Evolutionary conservation across 2,797 vertebrate genomes (phyloP), one percentile per base, ranked within the genome.

Genomic region (Dicrostonyx torquatus): DNA sequence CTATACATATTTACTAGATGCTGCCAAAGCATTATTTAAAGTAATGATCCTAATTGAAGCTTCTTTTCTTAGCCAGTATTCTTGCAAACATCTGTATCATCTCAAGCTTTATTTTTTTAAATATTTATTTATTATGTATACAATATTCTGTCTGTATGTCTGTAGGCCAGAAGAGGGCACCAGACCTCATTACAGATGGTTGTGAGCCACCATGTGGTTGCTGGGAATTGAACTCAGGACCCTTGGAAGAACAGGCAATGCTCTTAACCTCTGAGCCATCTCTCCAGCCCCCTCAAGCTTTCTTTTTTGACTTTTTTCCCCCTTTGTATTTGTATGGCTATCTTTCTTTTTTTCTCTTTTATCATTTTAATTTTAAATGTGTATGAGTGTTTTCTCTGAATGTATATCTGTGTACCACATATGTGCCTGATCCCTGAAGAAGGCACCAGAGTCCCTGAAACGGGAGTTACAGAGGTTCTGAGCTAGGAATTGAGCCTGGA

Each of bases 41-140:
- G 50, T 55, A 86, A 5, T 62, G 64, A 87, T 8, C 11, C 40
- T 48, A 87, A 87, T 6, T 13, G 64, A 94, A 87, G 45, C 22
- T 66, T 68, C 26, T 31, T 72, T 87, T 68, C 75, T 45, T 82
- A 91, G 93, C 9, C 14, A 58, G 64, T 20, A 80, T 9, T 18
- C 58, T 87, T 24, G 1, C 11, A 40, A 14, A 76, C 8, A 76
- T 12, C 37, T 62, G 17, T 48, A 82, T 91, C 80, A n/a, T 45
- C 48, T 88, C 8, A 58, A n/a, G 80, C 64, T 88, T 95, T 70
- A 64, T 72, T 22, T 75, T n/a, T n/a, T n/a, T n/a, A n/a, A n/a
- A n/a, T n/a, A n/a, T n/a, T n/a, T n/a, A n/a, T n/a, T n/a, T n/a
- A n/a, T n/a, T n/a, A n/a, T n/a, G n/a, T n/a, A n/a, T n/a, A n/a